A percentile compares a stretch with the other conserved stretches of the same genome.
phyloP scores from a whole-genome alignment of 92 coral and sea anemone genomes.

The Epizoanthus ramosus region DNA sequence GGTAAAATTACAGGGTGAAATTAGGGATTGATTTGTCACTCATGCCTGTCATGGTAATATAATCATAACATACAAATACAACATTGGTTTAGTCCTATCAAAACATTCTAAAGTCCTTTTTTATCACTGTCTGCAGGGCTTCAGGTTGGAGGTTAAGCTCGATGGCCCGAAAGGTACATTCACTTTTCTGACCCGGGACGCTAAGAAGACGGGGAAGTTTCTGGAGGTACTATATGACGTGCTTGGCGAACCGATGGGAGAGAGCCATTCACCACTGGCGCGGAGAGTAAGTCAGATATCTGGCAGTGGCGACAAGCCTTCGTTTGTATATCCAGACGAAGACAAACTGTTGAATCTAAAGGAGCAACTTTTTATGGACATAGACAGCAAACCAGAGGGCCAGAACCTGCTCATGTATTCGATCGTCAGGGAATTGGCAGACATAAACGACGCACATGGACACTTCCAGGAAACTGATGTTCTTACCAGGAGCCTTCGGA shows the following conservation, averaged over 20 bases:
- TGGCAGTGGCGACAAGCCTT: constrained; percentile 51
- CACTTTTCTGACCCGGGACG: constrained; percentile 92
- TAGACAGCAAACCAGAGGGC: constrained; percentile 48
- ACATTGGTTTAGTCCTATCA: not conserved
- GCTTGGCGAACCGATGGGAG: constrained; percentile 68
- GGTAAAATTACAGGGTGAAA: too few species aligned
- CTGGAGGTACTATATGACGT: constrained; percentile 64
- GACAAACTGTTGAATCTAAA: constrained; percentile 63
- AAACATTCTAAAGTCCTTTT: not conserved
- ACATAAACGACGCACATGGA: constrained; percentile 35
- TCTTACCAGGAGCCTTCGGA: constrained; percentile 86
- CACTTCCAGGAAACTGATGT: constrained; percentile 64
- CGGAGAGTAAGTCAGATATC: constrained; percentile 71
- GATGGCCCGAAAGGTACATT: constrained; percentile 93
- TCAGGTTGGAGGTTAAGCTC: constrained; percentile 57
- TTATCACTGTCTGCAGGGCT: constrained; percentile 14
- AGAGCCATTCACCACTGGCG: constrained; percentile 53
- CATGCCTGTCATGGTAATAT: too few species aligned
- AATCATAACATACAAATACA: not conserved
- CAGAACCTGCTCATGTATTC: constrained; percentile 84
- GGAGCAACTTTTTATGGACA: constrained; percentile 57
- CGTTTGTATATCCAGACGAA: constrained; percentile 79
- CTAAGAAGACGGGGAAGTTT: constrained; percentile 84
- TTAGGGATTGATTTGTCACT: too few species aligned
- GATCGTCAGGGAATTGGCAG: constrained; percentile 86